A percentile compares a stretch with the other conserved stretches of the same genome.
Conservation (phyloP, 2,797 vertebrate genomes). For the Paramormyrops hopkinsi region DNA sequence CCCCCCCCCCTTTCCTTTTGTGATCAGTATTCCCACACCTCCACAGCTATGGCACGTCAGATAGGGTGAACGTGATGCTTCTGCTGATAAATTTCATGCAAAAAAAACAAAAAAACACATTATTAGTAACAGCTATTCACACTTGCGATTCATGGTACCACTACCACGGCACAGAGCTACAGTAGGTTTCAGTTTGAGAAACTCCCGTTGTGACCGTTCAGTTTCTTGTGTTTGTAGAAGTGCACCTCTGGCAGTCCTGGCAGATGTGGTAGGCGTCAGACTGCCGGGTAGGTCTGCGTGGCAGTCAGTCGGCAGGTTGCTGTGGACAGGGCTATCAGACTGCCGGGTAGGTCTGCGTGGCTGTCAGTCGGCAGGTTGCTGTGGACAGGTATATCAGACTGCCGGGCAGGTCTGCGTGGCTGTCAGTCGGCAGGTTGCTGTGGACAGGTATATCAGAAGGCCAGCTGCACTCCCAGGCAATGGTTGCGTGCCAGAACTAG, state of each 20-base stretch:
- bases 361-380: background rate
- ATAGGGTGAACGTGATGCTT: background rate
- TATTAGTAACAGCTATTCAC: constrained; percentile 29
- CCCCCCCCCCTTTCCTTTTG: constrained; percentile 26
- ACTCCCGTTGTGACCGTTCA: background rate
- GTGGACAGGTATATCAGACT: background rate
- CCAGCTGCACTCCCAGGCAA: background rate
- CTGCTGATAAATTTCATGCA: background rate
- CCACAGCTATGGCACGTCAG: background rate
- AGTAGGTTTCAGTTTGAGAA: background rate
- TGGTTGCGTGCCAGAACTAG: background rate
- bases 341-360: background rate
- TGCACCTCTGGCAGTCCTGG: background rate
- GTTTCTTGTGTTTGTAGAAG: background rate
- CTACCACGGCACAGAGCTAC: background rate
- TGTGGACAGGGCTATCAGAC: background rate
- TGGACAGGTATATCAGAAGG: background rate
- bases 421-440: background rate
- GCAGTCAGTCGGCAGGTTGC: background rate
- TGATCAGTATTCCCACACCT: constrained; percentile 24
- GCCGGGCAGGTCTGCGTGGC: background rate
- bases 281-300: background rate
- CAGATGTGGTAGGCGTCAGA: background rate
- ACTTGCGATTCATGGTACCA: background rate
- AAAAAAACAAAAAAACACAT: background rate